A percentile compares a stretch with the other conserved stretches of the same genome.
Conservation (phyloP, 2,113 vertebrate species). For the Aspidoscelis tigris region DNA sequence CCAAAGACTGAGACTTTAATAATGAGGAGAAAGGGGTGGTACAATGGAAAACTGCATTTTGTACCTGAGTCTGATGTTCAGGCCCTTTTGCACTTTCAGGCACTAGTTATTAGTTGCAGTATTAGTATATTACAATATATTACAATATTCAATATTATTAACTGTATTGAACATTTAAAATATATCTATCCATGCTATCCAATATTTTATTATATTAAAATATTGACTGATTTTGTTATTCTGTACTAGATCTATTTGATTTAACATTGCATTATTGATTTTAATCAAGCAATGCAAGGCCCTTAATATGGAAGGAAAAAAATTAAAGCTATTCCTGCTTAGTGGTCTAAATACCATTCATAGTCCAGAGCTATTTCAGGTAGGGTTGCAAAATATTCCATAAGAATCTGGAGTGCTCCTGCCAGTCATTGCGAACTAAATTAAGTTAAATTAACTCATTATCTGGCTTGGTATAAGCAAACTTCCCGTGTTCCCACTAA, state of each 20-base stretch:
- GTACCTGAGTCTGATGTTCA: constrained; percentile 60
- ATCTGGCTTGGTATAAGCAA: neutral
- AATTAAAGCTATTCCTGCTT: neutral
- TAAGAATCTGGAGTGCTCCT: neutral
- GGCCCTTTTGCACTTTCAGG: constrained; percentile 49
- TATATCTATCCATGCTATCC: no score
- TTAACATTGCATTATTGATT: constrained; percentile 59
- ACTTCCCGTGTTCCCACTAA: neutral
- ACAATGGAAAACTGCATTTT: neutral
- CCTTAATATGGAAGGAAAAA: neutral
- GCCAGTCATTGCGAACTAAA: neutral
- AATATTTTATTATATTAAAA: neutral
- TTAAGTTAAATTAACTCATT: neutral
- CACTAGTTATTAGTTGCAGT: constrained; percentile 57
- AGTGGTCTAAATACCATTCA: neutral
- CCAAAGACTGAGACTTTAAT: no score
- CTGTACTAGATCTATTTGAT: constrained; percentile 57
- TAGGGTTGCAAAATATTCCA: neutral
- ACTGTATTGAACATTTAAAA: no score
- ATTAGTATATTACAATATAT: no score
- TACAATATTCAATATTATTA: no score
- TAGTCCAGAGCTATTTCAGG: neutral
- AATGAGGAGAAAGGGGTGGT: no score
- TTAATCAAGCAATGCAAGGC: constrained; percentile 35
- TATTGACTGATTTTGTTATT: constrained; percentile 64